phyloP scores from a whole-genome alignment of 2,113 vertebrate genomes.

The Eurystomus gularis region DNA sequence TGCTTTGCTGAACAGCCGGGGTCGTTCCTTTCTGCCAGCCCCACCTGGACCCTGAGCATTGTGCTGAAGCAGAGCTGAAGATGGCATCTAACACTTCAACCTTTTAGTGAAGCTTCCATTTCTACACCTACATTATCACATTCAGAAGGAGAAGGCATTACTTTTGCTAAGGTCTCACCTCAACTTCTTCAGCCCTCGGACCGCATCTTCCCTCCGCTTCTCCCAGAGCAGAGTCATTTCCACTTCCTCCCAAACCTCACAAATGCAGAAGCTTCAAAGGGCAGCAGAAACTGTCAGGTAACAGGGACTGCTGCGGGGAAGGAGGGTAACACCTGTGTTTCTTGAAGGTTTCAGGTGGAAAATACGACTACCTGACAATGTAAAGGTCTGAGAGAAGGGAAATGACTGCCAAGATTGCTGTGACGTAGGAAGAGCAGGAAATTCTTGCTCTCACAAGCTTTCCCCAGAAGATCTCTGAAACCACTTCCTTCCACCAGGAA shows the following conservation, averaged over 20 bases:
- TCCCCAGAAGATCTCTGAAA: neutral
- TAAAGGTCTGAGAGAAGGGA: neutral
- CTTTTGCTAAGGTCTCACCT: neutral
- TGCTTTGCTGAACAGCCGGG: fast-evolving
- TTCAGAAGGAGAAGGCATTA: neutral
- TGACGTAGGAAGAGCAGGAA: neutral
- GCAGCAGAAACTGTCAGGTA: neutral
- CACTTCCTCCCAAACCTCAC: neutral
- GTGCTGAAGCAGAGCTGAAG: neutral
- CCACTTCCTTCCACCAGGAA: neutral
- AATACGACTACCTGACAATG: fast-evolving
- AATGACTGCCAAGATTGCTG: neutral
- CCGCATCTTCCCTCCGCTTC: neutral
- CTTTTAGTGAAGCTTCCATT: neutral
- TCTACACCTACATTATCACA: neutral
- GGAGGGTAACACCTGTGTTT: fast-evolving
- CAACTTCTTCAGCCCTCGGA: neutral
- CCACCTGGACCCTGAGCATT: neutral
- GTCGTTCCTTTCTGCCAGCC: neutral
- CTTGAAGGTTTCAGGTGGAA: neutral
- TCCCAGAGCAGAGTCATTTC: neutral
- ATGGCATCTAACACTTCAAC: neutral
- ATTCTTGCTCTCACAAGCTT: neutral
- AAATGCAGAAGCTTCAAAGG: fast-evolving
- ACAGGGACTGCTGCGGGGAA: neutral